Evolutionary conservation across 2,113 vertebrate genomes (phyloP).

Genomic region (Sprattus sprattus): DNA sequence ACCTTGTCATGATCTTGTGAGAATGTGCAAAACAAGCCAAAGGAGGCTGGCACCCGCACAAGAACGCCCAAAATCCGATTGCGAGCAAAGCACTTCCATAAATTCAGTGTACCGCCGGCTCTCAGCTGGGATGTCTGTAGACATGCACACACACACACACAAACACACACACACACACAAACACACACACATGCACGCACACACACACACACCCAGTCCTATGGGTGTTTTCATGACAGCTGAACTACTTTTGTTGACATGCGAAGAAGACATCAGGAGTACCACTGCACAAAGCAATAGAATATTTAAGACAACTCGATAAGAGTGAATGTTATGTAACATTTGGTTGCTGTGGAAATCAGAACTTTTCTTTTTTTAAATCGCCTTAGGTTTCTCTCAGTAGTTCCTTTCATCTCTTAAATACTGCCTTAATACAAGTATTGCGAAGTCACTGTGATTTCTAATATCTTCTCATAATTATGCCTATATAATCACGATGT

Average conservation of each 20-base stretch:
- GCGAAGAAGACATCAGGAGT: neutral
- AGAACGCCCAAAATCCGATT: neutral
- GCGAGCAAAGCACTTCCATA: neutral
- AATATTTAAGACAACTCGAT: neutral
- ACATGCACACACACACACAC: neutral
- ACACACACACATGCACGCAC: neutral
- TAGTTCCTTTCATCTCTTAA: neutral
- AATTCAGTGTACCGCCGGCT: neutral
- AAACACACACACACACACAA: constrained; percentile 17
- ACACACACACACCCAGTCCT: neutral
- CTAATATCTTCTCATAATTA: neutral
- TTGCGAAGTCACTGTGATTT: neutral
- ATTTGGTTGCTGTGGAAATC: neutral
- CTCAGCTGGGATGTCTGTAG: constrained; percentile 7
- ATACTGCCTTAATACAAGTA: neutral
- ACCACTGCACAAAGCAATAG: neutral
- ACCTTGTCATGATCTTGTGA: neutral
- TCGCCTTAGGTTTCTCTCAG: neutral
- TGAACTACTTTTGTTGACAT: constrained; percentile 6
- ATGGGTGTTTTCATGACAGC: neutral
- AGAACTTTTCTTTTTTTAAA: constrained; percentile 1
- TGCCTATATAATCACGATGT: neutral
- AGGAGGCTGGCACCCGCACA: neutral
- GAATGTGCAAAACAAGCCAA: constrained; percentile 2
- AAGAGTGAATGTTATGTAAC: neutral